Evolutionary conservation across 2,888 invertebrate genomes (phyloP), one percentile per base, ranked within the genome.

Genomic region (Drosophila neutralis): DNA sequence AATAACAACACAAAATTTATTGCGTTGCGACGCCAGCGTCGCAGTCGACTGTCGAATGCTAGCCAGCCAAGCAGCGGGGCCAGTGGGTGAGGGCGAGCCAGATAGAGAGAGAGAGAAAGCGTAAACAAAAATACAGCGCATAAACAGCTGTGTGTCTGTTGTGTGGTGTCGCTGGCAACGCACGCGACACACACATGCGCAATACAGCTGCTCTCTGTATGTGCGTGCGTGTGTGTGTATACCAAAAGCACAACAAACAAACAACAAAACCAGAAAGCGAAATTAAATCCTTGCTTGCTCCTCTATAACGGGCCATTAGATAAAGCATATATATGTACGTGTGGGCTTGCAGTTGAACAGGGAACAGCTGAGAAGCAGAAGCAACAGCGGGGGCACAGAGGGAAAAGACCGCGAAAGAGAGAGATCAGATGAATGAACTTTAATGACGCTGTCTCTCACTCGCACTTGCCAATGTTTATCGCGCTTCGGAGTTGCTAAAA

Each of bases 1-100:
- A 84, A 83, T 57, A 77, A 73, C 51, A 83, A 83, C 73, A 83
- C 70, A 58, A 82, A 87, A 70, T 63, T 79, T 83, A 83, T 83
- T 83, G 87, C 82, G 82, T 84, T 87, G 87, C 73, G 80, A 76
- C 58, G 70, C 67, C 48, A 58, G 61, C 61, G 61, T 54, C 65
- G 56, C 57, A 35, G 76, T 58, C 51, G 61, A 35, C 49, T 40
- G 29, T 15, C 45, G 45, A 61, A 42, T 66, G 53, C 53, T 62
- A 60, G 21, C 35, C 18, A 53, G 42, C 38, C 60, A 51, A 54
- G 38, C 56, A 38, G 29, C 27, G 38, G 38, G 56, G 56, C 56
- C 27, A 38, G 60, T 56, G 59, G 54, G 52, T 24, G 48, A 61
- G 57, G 40, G 63, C 59, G 42, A 75, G 60, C 51, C 53, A 62